Evolutionary conservation across 2,113 vertebrate genomes (phyloP), one percentile per base, ranked within the genome.

Genomic region (Emydura subglobosa): DNA sequence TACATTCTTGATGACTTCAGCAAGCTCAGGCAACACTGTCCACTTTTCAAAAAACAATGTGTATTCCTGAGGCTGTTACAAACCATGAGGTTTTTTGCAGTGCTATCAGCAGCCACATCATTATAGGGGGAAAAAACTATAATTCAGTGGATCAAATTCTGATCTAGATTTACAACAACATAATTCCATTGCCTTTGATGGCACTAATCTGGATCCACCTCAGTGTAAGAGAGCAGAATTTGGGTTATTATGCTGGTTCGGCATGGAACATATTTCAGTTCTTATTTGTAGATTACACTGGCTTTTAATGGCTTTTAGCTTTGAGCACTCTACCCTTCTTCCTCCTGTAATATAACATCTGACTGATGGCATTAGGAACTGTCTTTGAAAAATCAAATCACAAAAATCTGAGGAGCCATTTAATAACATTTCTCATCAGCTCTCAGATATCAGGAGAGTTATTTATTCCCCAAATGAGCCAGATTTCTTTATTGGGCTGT

Each of bases 401-500:
- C 42, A 96, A 89, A 96, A 96, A 92, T 91, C 91, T 90, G 89
- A 93, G 80, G 85, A 96, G 84, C 93, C 44, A 83, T 97, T 98
- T 97, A 96, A 95, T 97, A 97, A 96, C 87, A 93, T 97, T 86
- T 97, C 93, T 95, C 68, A 96, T 86, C 83, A 87, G 95, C 96
- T 78, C 72, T 87, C 86, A 86, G 88, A 84, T 97, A 96, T 93
- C 90, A 95, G 82, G 91, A 98, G 97, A 97, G 86, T 89, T 97
- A 96, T 97, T 98, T 98, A 74, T 97, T 97, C 88, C 84, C 88
- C 88, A 97, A 91, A 94, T 91, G 47, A 98, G 85, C 94, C 95
- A 95, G 47, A 80, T 91, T 97, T 97, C 93, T 91, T 96, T 97
- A 97, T 96, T 96, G 97, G 85, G 89, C 94, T 97, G 96, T 96